These are phyloP conservation scores for Callyntrura guangdongensis DNA, from an alignment of 2,888 invertebrate genomes.

Conservation along the genomic window DNA sequence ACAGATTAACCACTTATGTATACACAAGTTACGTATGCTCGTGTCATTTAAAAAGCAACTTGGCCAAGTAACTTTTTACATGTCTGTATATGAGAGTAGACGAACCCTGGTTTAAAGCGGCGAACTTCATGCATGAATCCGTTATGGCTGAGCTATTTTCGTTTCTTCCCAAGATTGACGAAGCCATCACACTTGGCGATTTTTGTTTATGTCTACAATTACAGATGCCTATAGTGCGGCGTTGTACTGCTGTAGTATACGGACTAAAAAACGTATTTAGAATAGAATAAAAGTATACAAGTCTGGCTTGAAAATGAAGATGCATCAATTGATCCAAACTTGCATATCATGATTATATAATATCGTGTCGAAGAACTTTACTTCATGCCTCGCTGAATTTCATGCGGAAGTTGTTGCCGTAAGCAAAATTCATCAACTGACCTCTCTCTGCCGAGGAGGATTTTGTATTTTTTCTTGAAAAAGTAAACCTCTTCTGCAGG, in stretches of 20 bases:
- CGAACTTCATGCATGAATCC: slow-evolving; percentile 45
- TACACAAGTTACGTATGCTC: not conserved
- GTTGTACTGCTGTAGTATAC: not conserved
- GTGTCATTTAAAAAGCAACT: not conserved
- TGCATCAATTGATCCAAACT: slow-evolving; percentile 48
- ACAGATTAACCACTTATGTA: slow-evolving; percentile 11
- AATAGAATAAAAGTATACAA: not conserved
- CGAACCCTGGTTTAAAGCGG: not conserved
- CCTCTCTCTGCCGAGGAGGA: slow-evolving; percentile 47
- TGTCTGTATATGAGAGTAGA: not conserved
- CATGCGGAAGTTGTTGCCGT: slow-evolving; percentile 76
- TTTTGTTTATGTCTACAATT: slow-evolving; percentile 40
- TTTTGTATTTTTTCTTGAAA: slow-evolving; percentile 2
- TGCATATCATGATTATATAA: slow-evolving; percentile 60
- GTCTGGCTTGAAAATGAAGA: slow-evolving; percentile 23
- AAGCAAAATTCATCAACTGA: slow-evolving; percentile 65
- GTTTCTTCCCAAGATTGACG: slow-evolving; percentile 51
- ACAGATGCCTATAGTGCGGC: not conserved
- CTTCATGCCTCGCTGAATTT: slow-evolving; percentile 34
- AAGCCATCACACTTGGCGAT: slow-evolving; percentile 51
- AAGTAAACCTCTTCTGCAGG: not conserved
- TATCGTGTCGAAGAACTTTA: slow-evolving; percentile 54
- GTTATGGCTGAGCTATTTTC: slow-evolving; percentile 73
- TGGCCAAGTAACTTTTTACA: no score
- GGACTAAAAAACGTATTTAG: not conserved